Evolutionary conservation across 2,797 vertebrate genomes (phyloP).

Genomic region (Staurois parvus): DNA sequence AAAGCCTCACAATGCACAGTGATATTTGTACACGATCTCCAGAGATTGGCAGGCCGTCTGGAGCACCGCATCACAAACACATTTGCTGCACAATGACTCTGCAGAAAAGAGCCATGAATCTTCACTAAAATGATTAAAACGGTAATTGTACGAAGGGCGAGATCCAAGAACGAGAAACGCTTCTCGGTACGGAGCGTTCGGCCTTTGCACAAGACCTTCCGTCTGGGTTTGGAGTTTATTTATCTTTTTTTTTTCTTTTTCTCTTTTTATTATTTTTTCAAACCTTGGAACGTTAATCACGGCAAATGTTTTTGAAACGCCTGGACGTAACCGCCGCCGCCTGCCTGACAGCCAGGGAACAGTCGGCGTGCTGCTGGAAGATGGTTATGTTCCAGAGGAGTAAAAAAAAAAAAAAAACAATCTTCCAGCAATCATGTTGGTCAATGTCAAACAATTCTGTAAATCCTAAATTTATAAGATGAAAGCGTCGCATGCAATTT

Average conservation of each 20-base stretch:
- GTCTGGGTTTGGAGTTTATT: neutral
- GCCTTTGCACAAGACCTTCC: neutral
- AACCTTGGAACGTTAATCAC: slow-evolving; percentile 17
- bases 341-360: neutral
- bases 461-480: too few species aligned
- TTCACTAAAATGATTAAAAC: slow-evolving; percentile 71
- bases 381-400: neutral
- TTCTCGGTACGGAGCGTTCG: neutral
- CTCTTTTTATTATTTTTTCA: neutral
- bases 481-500: too few species aligned
- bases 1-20: neutral
- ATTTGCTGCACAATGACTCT: neutral
- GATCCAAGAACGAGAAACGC: slow-evolving; percentile 22
- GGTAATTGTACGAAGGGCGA: slow-evolving; percentile 63
- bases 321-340: neutral
- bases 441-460: neutral
- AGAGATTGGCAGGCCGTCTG: neutral
- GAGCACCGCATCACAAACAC: slow-evolving; percentile 1
- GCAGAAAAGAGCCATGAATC: slow-evolving; percentile 57
- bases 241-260: neutral
- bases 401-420: neutral
- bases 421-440: neutral
- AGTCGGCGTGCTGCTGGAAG: too few species aligned
- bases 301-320: slow-evolving; percentile 12
- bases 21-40: neutral